phyloP scores from a whole-genome alignment of 2,113 vertebrate species.

The Glaucomys volans region DNA sequence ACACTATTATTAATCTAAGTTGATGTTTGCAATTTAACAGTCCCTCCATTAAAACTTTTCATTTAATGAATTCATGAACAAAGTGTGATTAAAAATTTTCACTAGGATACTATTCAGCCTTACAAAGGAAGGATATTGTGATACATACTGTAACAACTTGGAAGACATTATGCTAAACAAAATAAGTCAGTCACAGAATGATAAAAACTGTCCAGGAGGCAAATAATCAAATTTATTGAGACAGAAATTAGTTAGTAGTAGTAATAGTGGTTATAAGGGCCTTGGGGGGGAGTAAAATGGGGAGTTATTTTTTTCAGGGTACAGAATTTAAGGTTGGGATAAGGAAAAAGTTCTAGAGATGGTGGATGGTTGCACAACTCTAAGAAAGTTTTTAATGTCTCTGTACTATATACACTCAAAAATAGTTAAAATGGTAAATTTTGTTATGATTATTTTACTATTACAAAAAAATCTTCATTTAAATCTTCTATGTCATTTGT shows the following conservation, averaged over 20 bases:
- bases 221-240: slow-evolving; percentile 9
- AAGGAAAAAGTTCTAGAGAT: slow-evolving; percentile 36
- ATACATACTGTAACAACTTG: background rate
- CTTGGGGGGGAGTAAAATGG: background rate
- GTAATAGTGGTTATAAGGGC: background rate
- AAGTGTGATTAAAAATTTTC: background rate
- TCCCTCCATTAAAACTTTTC: slow-evolving; percentile 47
- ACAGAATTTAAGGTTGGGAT: slow-evolving; percentile 12
- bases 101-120: background rate
- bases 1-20: background rate
- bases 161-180: slow-evolving; percentile 25
- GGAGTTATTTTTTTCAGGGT: background rate
- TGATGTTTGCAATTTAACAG: background rate
- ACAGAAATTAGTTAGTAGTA: slow-evolving; percentile 1
- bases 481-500: background rate
- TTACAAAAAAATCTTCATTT: background rate
- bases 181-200: slow-evolving; percentile 15
- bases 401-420: background rate
- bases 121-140: slow-evolving; percentile 49
- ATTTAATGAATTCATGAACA: slow-evolving; percentile 26
- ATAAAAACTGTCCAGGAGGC: background rate
- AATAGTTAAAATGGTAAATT: slow-evolving; percentile 27
- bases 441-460: background rate
- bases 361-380: background rate
- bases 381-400: slow-evolving; percentile 3